Conservation (phyloP, 2,113 vertebrate genomes). For the Ceuthmochares aereus region DNA sequence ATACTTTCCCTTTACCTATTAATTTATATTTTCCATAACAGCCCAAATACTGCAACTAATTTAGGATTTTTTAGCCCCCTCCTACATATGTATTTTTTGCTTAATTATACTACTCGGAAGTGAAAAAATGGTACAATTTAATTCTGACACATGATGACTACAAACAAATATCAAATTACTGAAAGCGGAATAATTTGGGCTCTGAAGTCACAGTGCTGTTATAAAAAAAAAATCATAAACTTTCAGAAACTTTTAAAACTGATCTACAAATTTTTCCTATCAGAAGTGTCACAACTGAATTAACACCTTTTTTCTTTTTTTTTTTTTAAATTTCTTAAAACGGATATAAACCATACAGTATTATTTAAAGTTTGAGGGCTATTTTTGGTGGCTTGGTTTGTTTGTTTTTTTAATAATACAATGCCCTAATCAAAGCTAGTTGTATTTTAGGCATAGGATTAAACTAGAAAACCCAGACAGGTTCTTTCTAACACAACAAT, state of each 20-base stretch:
- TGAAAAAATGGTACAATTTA: background rate
- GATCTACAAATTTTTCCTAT: background rate
- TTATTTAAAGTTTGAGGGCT: background rate
- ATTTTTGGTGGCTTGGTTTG: background rate
- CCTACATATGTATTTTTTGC: background rate
- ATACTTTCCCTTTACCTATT: background rate
- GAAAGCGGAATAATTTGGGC: background rate
- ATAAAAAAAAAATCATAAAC: background rate
- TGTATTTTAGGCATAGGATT: background rate
- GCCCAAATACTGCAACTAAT: background rate
- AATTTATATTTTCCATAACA: background rate
- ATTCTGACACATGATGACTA: background rate
- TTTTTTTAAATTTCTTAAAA: background rate
- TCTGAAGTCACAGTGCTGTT: background rate
- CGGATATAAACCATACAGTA: rapidly evolving
- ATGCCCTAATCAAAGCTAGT: background rate
- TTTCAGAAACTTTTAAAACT: background rate
- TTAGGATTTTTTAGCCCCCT: background rate
- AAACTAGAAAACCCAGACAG: background rate
- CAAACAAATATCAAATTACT: background rate
- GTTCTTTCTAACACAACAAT: background rate
- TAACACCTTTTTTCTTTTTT: background rate
- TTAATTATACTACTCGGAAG: background rate
- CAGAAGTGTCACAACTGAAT: background rate
- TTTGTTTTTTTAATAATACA: background rate